Evolutionary conservation across 2,113 vertebrate species (phyloP).

Genomic region (Scomber colias): DNA sequence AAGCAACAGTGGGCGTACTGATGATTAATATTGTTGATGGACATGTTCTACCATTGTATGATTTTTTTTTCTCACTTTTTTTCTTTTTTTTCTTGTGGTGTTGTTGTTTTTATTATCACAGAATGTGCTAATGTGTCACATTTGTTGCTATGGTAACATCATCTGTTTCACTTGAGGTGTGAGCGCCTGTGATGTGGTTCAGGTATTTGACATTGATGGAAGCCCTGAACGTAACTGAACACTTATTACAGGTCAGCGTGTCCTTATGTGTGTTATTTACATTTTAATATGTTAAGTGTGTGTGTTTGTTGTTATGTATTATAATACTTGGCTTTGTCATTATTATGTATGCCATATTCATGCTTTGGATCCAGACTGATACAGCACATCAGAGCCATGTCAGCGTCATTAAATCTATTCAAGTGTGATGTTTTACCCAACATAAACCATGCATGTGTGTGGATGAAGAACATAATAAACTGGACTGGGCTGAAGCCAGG

Average conservation of each 20-base stretch:
- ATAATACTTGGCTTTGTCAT: neutral
- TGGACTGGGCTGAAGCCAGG: neutral
- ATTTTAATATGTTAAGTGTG: neutral
- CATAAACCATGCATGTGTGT: too few species aligned
- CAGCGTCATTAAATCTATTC: too few species aligned
- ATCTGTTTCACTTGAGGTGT: constrained; percentile 32
- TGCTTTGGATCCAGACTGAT: too few species aligned
- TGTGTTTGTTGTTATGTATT: neutral
- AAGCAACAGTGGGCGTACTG: constrained; percentile 56
- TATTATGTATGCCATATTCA: too few species aligned
- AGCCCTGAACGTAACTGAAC: neutral
- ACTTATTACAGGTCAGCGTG: neutral
- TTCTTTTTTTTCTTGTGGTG: constrained; percentile 3
- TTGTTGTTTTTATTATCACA: constrained; percentile 1
- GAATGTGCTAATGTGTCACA: constrained; percentile 34
- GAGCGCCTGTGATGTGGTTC: neutral
- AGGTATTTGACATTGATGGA: constrained; percentile 10
- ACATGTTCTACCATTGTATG: constrained; percentile 51
- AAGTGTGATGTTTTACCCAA: too few species aligned
- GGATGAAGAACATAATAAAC: too few species aligned
- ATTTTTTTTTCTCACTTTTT: neutral
- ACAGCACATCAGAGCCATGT: too few species aligned
- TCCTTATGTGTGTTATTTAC: neutral
- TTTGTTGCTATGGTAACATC: constrained; percentile 56
- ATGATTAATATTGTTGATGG: constrained; percentile 73